Evolutionary conservation across 2,888 invertebrate species (phyloP).

Genomic region (Linnaemya tessellans): DNA sequence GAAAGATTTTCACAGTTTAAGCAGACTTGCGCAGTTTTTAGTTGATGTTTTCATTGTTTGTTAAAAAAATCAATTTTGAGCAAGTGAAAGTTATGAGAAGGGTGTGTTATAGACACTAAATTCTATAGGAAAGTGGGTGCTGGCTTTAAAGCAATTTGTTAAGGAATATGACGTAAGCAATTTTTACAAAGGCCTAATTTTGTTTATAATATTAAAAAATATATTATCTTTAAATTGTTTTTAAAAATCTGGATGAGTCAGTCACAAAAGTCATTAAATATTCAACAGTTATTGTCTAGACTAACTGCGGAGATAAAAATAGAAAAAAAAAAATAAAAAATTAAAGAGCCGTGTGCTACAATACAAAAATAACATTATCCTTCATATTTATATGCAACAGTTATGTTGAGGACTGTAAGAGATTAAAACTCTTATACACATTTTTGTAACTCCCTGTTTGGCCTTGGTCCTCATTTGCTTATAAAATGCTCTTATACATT

Average conservation of each 20-base stretch:
- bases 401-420: constrained; percentile 32
- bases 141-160: constrained; percentile 6
- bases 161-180: constrained; percentile 77
- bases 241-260: background rate
- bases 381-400: constrained; percentile 59
- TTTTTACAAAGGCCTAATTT: background rate
- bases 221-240: background rate
- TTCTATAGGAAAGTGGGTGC: background rate
- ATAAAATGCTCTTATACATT: constrained; percentile 2
- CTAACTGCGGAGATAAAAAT: background rate
- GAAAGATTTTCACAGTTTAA: background rate
- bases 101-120: constrained; percentile 59
- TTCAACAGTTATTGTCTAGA: constrained; percentile 79
- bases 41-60: constrained; percentile 1
- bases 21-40: constrained; percentile 49
- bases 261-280: constrained; percentile 46
- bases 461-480: background rate
- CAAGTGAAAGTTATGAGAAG: constrained; percentile 60
- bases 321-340: background rate
- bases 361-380: background rate
- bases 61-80: constrained; percentile 51
- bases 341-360: background rate
- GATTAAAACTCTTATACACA: background rate
- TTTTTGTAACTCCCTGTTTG: background rate
- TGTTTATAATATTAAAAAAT: background rate